Evolutionary conservation across 1,140 invertebrate species (phyloP).

Genomic region (Lucilia cuprina): DNA sequence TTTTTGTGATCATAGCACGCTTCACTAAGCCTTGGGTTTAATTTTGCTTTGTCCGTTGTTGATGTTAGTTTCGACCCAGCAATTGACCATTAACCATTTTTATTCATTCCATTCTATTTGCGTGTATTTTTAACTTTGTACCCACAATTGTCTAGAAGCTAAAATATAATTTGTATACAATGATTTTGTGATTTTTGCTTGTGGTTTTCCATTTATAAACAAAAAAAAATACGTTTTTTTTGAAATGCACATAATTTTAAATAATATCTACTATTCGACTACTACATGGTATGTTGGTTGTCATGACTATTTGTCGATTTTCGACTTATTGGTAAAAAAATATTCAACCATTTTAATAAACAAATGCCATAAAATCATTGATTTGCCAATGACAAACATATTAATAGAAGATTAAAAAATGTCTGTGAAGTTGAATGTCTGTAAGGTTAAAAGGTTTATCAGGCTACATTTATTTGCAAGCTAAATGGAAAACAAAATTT

Average conservation of each 20-base stretch:
- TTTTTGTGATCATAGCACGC: conserved; percentile 10
- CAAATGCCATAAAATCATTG: neutral
- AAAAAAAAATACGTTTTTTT: neutral
- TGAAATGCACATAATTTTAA: conserved; percentile 12
- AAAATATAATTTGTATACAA: conserved; percentile 9
- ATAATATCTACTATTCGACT: neutral
- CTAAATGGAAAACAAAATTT: too few relatives aligned
- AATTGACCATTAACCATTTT: neutral
- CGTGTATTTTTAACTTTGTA: neutral
- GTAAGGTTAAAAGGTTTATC: too few relatives aligned
- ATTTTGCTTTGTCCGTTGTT: neutral
- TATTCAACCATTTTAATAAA: neutral
- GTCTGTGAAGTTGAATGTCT: too few relatives aligned
- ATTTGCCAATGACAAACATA: neutral
- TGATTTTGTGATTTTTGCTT: conserved; percentile 8
- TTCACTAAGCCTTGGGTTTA: conserved; percentile 8
- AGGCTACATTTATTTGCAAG: too few relatives aligned
- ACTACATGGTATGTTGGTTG: neutral
- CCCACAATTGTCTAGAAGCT: neutral
- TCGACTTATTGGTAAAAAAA: neutral
- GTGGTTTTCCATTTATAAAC: neutral
- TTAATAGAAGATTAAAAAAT: neutral
- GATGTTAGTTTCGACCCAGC: neutral
- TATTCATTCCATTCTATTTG: neutral
- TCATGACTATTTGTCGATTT: neutral